Base-by-base conservation (phyloP, 2,888 invertebrate genomes). In the Allophyes oxyacanthae region DNA sequence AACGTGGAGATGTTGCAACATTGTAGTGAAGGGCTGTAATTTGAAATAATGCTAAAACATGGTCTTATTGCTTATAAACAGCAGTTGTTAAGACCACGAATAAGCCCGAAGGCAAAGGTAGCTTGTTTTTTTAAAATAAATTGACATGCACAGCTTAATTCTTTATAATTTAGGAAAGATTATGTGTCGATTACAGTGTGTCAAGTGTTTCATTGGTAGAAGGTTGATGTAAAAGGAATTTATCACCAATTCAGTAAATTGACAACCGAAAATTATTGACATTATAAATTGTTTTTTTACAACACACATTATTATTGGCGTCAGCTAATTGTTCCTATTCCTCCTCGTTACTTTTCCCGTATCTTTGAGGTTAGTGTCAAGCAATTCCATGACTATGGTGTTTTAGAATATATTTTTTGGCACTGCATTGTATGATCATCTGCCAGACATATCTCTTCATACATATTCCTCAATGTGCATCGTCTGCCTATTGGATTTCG, bases 91-190 rank as follows among this genome's bases (percentile, higher is more conserved):
- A 30, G 26, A 28, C 33, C 25, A 15, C 37, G 4, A 20, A 30
- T 25, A 10, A 28, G 28, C 44, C 15, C 38, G 6, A 14, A n/a
- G 25, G 32, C 34, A 14, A 7, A 43, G n/a, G 11, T 30, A 49
- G 43, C 28, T 20, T 28, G 49, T 48, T 28, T 38, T 59, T 33
- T 40, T 5, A 2, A 36, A 34, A 56, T 40, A 20, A 36, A 44
- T 41, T 44, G 0, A 20, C 13, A 10, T 11, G 9, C 33, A 43
- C 38, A 40, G 30, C n/a, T 40, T 49, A 33, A 49, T 50, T 40
- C 15, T 25, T 44, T 49, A 7, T n/a, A 28, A 28, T 37, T 13
- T 9, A 32, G 25, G 25, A 49, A 9, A 13, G 25, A 41, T 33
- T 32, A 32, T 9, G 48, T 38, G 38, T 9, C 30, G 37, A 48